These are phyloP conservation scores for Cepphus grylle DNA, from an alignment of 2,113 vertebrate species.

Conservation along the genomic window DNA sequence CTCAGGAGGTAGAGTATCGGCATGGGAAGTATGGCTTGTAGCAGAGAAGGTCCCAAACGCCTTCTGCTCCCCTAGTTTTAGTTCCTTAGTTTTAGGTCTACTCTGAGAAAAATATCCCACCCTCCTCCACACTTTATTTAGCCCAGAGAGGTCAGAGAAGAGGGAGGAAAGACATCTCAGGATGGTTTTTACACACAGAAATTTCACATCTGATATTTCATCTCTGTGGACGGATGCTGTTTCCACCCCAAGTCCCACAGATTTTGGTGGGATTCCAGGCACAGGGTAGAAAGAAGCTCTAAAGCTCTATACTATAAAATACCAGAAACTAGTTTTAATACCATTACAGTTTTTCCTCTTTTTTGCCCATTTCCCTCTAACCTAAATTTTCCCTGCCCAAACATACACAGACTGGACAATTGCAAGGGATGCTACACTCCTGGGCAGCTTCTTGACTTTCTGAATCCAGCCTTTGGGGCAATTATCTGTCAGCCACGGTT, in stretches of 20 bases:
- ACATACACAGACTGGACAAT: neutral
- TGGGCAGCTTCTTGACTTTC: neutral
- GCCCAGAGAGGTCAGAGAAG: neutral
- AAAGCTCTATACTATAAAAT: neutral
- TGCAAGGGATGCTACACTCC: neutral
- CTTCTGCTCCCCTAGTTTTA: neutral
- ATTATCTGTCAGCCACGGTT: fast-evolving
- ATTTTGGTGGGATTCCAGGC: neutral
- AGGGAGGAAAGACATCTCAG: neutral
- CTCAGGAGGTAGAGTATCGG: neutral
- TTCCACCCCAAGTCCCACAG: neutral
- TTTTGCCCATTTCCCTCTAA: neutral
- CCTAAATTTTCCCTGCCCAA: neutral
- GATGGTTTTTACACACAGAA: neutral
- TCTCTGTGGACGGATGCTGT: neutral
- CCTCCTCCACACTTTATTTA: neutral
- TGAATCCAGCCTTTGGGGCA: neutral
- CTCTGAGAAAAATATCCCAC: neutral
- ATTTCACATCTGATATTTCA: neutral
- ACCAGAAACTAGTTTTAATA: neutral
- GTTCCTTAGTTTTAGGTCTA: neutral
- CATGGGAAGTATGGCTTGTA: neutral
- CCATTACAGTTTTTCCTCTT: neutral
- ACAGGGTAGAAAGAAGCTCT: neutral
- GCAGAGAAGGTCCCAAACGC: neutral